phyloP scores from a whole-genome alignment of 2,797 vertebrate species.

The Kryptopterus vitreolus region DNA sequence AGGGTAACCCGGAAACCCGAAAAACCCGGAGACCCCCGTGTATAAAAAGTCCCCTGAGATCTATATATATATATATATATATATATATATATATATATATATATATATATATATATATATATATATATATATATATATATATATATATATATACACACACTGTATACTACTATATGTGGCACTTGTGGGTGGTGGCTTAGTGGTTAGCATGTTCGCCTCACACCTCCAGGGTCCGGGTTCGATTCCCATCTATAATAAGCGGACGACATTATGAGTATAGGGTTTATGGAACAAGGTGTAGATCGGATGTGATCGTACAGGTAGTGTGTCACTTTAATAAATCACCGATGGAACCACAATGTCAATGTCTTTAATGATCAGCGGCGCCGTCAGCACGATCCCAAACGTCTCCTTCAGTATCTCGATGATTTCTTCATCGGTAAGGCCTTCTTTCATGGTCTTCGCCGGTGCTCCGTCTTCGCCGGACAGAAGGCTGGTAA shows the following conservation, averaged over 20 bases:
- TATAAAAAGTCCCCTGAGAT: no score
- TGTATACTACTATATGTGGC: no score
- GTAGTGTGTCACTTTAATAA: slow-evolving; percentile 26
- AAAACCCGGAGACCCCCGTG: no score
- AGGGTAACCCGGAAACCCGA: no score
- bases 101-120: no score
- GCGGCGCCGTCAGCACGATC: slow-evolving; percentile 60
- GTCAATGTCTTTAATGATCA: slow-evolving; percentile 71
- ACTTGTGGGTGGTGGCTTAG: no score
- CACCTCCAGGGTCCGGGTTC: no score
- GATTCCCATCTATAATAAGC: background rate
- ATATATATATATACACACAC: no score
- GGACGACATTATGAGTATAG: background rate
- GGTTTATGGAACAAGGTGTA: background rate
- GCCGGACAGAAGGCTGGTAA: slow-evolving; percentile 53
- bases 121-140: no score
- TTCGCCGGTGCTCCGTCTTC: slow-evolving; percentile 48
- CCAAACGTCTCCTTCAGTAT: slow-evolving; percentile 71
- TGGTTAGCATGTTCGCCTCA: no score
- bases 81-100: no score
- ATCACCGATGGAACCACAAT: slow-evolving; percentile 44
- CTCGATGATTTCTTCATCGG: slow-evolving; percentile 70
- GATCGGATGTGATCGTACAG: background rate
- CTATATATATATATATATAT: no score
- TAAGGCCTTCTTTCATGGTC: slow-evolving; percentile 58